Evolutionary conservation across 2,888 invertebrate species (phyloP).

Genomic region (Incurvaria masculella): DNA sequence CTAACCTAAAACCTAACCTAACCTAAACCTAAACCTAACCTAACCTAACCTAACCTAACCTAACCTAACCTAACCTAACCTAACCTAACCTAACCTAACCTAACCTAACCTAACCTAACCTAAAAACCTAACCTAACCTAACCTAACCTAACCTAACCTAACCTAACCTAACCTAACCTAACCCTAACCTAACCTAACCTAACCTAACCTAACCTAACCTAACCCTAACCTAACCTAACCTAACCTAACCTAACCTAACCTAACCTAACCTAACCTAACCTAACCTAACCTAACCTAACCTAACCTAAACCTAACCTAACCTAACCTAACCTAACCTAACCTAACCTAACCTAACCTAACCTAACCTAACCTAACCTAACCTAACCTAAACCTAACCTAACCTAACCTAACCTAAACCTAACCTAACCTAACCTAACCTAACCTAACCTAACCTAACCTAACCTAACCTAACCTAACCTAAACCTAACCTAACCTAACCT

Average conservation of each 20-base stretch:
- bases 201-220: conserved; percentile 3
- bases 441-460: conserved; percentile 10
- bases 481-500: conserved; percentile 13
- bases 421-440: conserved; percentile 13
- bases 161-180: conserved; percentile 4
- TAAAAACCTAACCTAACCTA: conserved; percentile 7
- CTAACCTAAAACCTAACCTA: conserved; percentile 5
- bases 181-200: conserved; percentile 6
- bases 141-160: conserved; percentile 6
- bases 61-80: conserved; percentile 7
- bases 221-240: conserved; percentile 2
- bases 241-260: conserved; percentile 5
- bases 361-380: no score
- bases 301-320: no score
- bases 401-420: no score
- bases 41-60: no score
- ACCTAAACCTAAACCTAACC: no score
- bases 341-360: conserved; percentile 1
- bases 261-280: conserved; percentile 5
- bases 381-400: neutral
- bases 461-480: no score
- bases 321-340: conserved; percentile 4
- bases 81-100: conserved; percentile 4
- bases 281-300: conserved; percentile 5
- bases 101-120: conserved; percentile 7